phyloP scores from a whole-genome alignment of 2,113 vertebrate genomes.

The Actenoides hombroni region DNA sequence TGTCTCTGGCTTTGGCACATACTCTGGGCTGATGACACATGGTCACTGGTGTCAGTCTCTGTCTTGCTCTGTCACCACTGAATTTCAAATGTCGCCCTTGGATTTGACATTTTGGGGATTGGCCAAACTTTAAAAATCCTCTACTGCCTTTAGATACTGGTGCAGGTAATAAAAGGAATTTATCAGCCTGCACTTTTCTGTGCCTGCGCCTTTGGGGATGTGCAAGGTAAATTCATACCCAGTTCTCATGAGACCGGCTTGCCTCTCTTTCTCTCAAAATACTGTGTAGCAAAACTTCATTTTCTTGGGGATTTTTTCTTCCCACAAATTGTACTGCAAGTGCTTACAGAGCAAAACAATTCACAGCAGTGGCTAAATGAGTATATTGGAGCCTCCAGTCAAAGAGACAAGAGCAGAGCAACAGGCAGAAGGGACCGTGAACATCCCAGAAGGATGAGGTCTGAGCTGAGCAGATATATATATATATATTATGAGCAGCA shows the following conservation, averaged over 20 bases:
- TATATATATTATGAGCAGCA: too few species aligned
- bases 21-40: slow-evolving; percentile 43
- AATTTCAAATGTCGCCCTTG: slow-evolving; percentile 62
- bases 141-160: background rate
- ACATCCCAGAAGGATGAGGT: background rate
- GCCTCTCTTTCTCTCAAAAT: background rate
- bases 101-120: slow-evolving; percentile 49
- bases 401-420: background rate
- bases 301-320: background rate
- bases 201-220: slow-evolving; percentile 1
- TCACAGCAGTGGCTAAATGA: background rate
- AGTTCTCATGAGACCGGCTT: slow-evolving; percentile 5
- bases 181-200: slow-evolving; percentile 52
- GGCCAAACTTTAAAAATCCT: slow-evolving; percentile 55
- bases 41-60: slow-evolving; percentile 49
- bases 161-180: slow-evolving; percentile 60
- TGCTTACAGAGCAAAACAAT: slow-evolving; percentile 21
- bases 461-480: background rate
- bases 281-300: background rate
- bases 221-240: slow-evolving; percentile 42
- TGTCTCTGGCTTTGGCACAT: slow-evolving; percentile 21
- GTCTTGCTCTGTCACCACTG: slow-evolving; percentile 41
- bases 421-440: background rate
- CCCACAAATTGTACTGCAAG: background rate
- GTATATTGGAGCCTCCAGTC: background rate